Base-by-base conservation (phyloP, 2,797 vertebrate species). In the Hydrolagus colliei region DNA sequence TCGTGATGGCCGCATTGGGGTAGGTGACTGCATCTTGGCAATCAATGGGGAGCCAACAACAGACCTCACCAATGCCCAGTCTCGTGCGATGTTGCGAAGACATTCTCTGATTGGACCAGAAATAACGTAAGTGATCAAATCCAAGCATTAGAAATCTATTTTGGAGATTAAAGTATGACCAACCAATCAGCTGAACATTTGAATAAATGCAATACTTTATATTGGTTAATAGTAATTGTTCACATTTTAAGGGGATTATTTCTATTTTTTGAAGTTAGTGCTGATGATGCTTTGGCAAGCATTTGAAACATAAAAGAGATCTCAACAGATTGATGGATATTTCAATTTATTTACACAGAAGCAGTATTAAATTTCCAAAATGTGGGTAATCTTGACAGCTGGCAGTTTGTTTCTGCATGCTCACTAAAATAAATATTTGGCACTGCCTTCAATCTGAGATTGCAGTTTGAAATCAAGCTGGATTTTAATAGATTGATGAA, bases 61-160 rank as follows among this genome's bases (percentile, higher is more conserved):
- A 86, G 93, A 95, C 88, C 90, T 98, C 90, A 96, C 92, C 88
- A 99, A 95, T 27, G 96, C 95, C 27, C 96, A 98, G 89, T 97
- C 97, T 0, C 94, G 98, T 0, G 97, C 98, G 86, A 95, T 99
- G 96, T 91, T 99, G 5, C 93, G 98, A 65, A 95, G 95, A 75
- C 97, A 99, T 93, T 98, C 97, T 0, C 96, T 99, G 12, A 95
- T 97, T 27, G 97, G 93, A 87, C 95, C 96, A 10, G 97, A 99
- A 86, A 93, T 99, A 90, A 97, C 95, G 98, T 99, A 89, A 92
- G 93, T 87, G 87, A 35, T 32, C 67, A 7, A 32, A 68, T 52
- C 41, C 41, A 3, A 52, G 41, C 41, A 52, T 52, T 52, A 52
- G 41, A 52, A 52, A 52, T 52, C 41, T 52, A 52, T 52, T 52